A percentile compares a stretch with the other conserved stretches of the same genome.
These are phyloP conservation scores for Drosophila pandora DNA, from an alignment of 1,140 invertebrate species.

Conservation along the genomic window DNA sequence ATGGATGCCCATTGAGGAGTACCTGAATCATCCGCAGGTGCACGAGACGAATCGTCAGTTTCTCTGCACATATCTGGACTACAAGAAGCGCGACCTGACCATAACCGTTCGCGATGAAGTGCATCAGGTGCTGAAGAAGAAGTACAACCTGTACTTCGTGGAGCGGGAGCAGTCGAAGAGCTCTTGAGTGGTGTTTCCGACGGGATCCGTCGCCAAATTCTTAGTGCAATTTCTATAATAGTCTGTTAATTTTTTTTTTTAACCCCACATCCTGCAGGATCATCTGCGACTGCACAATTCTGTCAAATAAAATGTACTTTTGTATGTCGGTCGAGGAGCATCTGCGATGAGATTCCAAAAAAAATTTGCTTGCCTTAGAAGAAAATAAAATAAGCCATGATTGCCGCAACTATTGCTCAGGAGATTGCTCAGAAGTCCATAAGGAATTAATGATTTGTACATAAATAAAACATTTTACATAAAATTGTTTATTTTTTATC, in stretches of 20 bases:
- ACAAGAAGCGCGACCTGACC: constrained; percentile 86
- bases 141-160: constrained; percentile 69
- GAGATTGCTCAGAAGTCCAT: no score
- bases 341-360: background rate
- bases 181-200: background rate
- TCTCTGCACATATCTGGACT: constrained; percentile 87
- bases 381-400: background rate
- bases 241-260: constrained; percentile 2
- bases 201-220: constrained; percentile 3
- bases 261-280: background rate
- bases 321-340: background rate
- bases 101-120: constrained; percentile 84
- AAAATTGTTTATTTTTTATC: no score
- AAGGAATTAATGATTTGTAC: no score
- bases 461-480: no score
- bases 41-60: constrained; percentile 89
- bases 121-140: constrained; percentile 72
- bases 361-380: background rate
- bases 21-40: constrained; percentile 88
- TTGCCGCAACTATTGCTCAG: background rate
- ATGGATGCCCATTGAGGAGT: constrained; percentile 94
- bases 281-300: constrained; percentile 9
- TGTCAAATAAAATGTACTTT: constrained; percentile 29
- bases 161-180: constrained; percentile 9
- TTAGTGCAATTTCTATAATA: constrained; percentile 33